phyloP scores from a whole-genome alignment of 2,113 vertebrate species.

The Phylloscopus whistleri region DNA sequence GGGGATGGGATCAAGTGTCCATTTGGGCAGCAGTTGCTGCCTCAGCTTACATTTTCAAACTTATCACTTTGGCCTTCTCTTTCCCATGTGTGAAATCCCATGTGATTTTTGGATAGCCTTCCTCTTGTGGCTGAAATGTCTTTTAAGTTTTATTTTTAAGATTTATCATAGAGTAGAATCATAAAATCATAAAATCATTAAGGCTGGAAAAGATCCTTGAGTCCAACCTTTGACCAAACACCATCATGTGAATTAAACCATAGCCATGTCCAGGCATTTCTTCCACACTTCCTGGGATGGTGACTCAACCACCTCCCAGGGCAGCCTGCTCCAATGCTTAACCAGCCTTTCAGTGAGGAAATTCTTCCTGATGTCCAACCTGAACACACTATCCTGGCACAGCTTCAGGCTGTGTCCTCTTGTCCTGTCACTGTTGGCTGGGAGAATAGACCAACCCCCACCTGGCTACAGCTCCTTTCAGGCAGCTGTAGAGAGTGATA shows the following conservation, averaged over 20 bases:
- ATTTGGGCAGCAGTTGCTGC: background rate
- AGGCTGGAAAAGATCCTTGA: background rate
- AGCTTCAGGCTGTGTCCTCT: background rate
- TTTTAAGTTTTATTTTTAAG: background rate
- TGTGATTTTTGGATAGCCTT: background rate
- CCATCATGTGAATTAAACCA: background rate
- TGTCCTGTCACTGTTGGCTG: background rate
- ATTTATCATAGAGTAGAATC: background rate
- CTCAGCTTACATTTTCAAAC: fast-evolving
- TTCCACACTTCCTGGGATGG: background rate
- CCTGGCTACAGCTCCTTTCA: background rate
- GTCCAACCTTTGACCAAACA: background rate
- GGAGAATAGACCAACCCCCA: background rate
- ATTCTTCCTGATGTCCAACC: background rate
- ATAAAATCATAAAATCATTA: background rate
- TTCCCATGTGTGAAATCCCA: background rate
- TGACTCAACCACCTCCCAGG: background rate
- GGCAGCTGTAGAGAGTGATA: background rate
- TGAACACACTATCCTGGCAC: background rate
- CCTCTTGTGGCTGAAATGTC: background rate
- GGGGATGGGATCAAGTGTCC: background rate
- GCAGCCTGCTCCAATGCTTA: background rate
- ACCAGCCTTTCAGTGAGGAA: background rate
- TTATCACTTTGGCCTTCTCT: background rate
- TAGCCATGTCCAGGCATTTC: background rate